Evolutionary conservation across 2,113 vertebrate species (phyloP).

Genomic region (Dryoscopus gambensis): DNA sequence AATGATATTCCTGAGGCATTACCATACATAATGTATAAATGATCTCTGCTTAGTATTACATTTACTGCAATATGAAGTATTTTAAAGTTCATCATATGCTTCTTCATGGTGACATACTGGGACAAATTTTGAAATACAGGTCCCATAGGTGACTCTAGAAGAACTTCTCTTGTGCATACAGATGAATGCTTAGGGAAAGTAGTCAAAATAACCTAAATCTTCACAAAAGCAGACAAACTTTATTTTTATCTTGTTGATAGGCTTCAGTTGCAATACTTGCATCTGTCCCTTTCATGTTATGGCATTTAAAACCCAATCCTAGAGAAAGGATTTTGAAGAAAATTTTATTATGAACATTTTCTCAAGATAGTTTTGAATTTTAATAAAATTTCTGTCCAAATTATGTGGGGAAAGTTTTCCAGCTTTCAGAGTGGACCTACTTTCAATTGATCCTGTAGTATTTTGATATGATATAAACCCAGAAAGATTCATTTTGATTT

Average conservation of each 20-base stretch:
- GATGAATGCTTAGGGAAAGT: neutral
- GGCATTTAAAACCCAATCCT: neutral
- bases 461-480: neutral
- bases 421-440: neutral
- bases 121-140: neutral
- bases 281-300: neutral
- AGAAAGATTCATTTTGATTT: neutral
- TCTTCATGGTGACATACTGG: neutral
- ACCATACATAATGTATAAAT: conserved; percentile 40
- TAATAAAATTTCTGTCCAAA: neutral
- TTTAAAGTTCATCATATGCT: conserved; percentile 18
- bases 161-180: neutral
- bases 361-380: neutral
- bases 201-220: neutral
- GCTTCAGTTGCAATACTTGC: neutral
- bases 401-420: neutral
- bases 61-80: conserved; percentile 24
- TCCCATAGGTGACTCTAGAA: neutral
- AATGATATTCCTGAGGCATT: conserved; percentile 30
- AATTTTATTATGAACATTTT: neutral
- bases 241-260: neutral
- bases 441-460: neutral
- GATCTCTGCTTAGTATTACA: conserved; percentile 5
- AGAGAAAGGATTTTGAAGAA: neutral
- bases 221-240: neutral